These are phyloP conservation scores for Zoanthus solanderi DNA, from an alignment of 92 coral and sea anemone species.

Conservation along the genomic window DNA sequence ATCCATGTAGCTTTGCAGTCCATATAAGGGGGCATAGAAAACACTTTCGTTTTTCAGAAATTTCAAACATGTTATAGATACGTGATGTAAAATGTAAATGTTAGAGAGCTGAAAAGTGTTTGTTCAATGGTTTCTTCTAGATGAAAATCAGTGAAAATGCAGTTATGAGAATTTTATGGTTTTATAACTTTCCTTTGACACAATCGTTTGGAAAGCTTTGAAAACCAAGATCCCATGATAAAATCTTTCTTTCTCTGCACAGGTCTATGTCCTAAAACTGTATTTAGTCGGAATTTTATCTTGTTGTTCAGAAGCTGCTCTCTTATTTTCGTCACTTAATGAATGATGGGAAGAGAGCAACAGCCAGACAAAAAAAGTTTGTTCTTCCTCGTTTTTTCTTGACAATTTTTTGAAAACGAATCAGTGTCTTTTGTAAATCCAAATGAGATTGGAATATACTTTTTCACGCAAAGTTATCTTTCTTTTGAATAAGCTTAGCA, in stretches of 20 bases:
- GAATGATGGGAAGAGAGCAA: too few species aligned
- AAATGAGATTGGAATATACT: too few species aligned
- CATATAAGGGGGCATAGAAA: not conserved
- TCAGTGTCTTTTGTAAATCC: too few species aligned
- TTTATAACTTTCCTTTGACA: not conserved
- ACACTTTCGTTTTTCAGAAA: not conserved
- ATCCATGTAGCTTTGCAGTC: not conserved
- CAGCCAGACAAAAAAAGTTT: too few species aligned
- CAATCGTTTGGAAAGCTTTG: too few species aligned
- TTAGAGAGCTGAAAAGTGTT: not conserved
- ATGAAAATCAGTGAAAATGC: not conserved
- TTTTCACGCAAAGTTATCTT: too few species aligned
- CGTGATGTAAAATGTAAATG: not conserved
- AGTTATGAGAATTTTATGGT: not conserved
- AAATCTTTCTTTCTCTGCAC: not conserved
- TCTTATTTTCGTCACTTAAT: too few species aligned
- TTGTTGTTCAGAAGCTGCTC: too few species aligned
- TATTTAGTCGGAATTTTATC: too few species aligned
- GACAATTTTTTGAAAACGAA: too few species aligned
- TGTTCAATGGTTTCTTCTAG: not conserved
- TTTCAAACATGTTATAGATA: not conserved
- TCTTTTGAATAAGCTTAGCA: too few species aligned
- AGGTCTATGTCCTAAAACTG: not conserved
- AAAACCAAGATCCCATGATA: not conserved
- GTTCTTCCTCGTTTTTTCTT: too few species aligned